phyloP scores from a whole-genome alignment of 2,113 vertebrate species.

The Egretta garzetta region DNA sequence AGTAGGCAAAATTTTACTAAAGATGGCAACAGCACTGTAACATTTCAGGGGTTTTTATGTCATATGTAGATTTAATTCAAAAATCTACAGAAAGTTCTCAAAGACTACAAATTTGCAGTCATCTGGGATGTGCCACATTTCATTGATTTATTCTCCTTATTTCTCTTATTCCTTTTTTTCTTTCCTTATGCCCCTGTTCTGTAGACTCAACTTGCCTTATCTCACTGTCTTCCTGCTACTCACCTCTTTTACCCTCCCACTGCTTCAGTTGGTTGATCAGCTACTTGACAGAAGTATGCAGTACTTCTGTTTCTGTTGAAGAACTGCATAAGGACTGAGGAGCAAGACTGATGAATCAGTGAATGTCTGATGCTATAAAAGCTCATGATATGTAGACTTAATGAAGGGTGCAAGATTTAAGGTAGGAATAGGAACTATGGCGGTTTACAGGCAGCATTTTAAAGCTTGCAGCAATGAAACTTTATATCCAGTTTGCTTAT shows the following conservation, averaged over 20 bases:
- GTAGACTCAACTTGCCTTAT: not conserved
- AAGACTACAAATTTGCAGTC: not conserved
- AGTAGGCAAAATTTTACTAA: not conserved
- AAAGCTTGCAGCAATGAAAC: not conserved
- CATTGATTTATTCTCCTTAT: not conserved
- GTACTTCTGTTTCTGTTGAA: not conserved
- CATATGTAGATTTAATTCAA: not conserved
- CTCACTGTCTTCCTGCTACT: not conserved
- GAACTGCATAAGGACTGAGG: not conserved
- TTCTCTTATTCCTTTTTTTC: not conserved
- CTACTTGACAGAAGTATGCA: not conserved
- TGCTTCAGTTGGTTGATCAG: not conserved
- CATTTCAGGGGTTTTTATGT: not conserved
- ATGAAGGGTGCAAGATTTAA: not conserved
- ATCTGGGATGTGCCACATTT: not conserved
- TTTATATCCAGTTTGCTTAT: not conserved
- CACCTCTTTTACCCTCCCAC: not conserved
- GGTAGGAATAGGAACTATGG: not conserved
- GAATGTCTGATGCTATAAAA: not conserved
- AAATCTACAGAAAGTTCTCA: not conserved
- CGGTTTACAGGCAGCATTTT: not conserved
- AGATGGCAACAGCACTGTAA: not conserved
- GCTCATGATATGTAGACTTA: not conserved
- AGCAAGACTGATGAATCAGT: not conserved
- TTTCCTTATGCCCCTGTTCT: not conserved